Conservation (phyloP, 2,113 vertebrate species). For the Ceuthmochares aereus region DNA sequence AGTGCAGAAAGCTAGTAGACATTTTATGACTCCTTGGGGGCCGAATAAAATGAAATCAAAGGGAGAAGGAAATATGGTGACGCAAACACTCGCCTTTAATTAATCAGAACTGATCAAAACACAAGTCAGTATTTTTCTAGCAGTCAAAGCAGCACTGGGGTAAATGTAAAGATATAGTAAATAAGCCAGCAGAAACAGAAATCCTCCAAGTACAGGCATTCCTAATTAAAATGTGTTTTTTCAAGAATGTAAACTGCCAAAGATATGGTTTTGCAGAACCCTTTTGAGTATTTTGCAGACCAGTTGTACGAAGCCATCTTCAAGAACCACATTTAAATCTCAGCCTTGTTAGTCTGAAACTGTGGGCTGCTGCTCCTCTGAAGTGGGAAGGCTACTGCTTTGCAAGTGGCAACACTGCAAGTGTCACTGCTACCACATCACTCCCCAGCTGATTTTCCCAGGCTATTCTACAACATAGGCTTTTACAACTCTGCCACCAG, state of each 20-base stretch:
- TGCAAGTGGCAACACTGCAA: background rate
- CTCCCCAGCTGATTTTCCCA: background rate
- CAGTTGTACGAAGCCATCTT: background rate
- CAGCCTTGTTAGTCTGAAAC: background rate
- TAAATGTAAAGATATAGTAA: background rate
- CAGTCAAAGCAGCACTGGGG: background rate
- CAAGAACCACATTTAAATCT: background rate
- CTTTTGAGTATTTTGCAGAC: background rate
- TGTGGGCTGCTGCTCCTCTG: background rate
- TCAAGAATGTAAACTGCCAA: background rate
- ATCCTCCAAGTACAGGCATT: background rate
- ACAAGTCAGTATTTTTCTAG: background rate
- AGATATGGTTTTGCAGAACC: background rate
- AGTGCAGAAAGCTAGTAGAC: background rate
- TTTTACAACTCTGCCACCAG: background rate
- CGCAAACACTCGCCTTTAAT: background rate
- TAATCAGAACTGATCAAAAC: conserved; percentile 26
- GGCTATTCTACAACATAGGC: background rate
- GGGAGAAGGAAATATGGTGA: conserved; percentile 21
- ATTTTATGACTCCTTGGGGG: background rate
- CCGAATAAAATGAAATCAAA: conserved; percentile 43
- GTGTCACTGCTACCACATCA: background rate
- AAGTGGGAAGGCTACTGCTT: background rate
- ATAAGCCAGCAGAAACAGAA: background rate
- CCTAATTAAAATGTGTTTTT: background rate